A percentile compares a stretch with the other conserved stretches of the same genome.
Evolutionary conservation across 2,113 vertebrate species (phyloP).

Genomic region (Petromus typicus): DNA sequence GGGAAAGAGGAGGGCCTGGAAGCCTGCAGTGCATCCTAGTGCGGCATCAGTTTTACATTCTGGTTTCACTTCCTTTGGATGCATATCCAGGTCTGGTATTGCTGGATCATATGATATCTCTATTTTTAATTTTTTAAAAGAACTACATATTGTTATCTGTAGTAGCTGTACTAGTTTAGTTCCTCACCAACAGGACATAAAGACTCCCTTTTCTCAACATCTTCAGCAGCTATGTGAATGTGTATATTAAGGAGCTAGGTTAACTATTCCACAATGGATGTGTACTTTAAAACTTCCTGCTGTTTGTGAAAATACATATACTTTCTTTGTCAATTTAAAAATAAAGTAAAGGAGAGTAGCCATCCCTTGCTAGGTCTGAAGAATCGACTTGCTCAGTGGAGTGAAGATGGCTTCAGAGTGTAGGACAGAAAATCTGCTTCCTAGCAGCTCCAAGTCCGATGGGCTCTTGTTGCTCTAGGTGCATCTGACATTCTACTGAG

Average conservation of each 20-base stretch:
- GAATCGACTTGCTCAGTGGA: background rate
- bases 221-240: background rate
- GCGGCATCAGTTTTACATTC: background rate
- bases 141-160: background rate
- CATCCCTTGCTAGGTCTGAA: background rate
- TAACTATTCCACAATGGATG: background rate
- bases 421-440: background rate
- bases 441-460: conserved; percentile 52
- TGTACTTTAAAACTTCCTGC: background rate
- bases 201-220: background rate
- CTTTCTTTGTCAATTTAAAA: background rate
- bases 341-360: background rate
- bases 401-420: background rate
- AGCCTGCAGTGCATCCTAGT: background rate
- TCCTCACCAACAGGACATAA: background rate
- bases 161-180: background rate
- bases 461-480: conserved; percentile 79
- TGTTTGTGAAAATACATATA: background rate
- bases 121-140: background rate
- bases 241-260: background rate
- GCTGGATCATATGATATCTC: background rate
- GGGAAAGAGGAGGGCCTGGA: background rate
- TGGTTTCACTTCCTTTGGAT: background rate
- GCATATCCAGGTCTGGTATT: background rate
- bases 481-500: conserved; percentile 47